These are phyloP conservation scores for Trochalopteron elliotii DNA, from an alignment of 2,113 vertebrate genomes.

Conservation along the genomic window DNA sequence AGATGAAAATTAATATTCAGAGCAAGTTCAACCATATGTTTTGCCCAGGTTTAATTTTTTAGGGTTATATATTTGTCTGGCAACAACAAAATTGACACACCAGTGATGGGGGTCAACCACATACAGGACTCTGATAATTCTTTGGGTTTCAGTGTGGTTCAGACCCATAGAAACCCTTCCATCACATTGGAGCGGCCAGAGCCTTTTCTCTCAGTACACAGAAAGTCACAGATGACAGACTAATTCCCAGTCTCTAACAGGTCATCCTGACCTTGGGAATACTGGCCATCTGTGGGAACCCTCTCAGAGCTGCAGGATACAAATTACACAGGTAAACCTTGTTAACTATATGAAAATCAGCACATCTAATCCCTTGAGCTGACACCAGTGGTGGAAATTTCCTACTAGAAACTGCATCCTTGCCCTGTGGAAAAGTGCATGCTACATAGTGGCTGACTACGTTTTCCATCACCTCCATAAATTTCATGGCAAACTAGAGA, in stretches of 20 bases:
- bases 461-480: neutral
- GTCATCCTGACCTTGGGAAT: neutral
- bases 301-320: neutral
- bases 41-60: neutral
- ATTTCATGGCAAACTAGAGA: slow-evolving; percentile 22
- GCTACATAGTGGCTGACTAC: neutral
- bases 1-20: neutral
- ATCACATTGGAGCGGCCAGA: neutral
- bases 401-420: neutral
- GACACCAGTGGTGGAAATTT: neutral
- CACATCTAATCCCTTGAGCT: neutral
- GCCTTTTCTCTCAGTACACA: neutral
- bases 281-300: neutral
- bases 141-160: neutral
- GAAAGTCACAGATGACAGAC: neutral
- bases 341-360: neutral
- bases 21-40: neutral
- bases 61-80: neutral
- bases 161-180: neutral
- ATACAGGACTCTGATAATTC: neutral
- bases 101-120: neutral
- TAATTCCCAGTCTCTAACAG: neutral
- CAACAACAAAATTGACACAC: neutral
- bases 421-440: neutral
- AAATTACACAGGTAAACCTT: neutral